Conservation (phyloP, 2,113 vertebrate genomes). For the Holacanthus passer region DNA sequence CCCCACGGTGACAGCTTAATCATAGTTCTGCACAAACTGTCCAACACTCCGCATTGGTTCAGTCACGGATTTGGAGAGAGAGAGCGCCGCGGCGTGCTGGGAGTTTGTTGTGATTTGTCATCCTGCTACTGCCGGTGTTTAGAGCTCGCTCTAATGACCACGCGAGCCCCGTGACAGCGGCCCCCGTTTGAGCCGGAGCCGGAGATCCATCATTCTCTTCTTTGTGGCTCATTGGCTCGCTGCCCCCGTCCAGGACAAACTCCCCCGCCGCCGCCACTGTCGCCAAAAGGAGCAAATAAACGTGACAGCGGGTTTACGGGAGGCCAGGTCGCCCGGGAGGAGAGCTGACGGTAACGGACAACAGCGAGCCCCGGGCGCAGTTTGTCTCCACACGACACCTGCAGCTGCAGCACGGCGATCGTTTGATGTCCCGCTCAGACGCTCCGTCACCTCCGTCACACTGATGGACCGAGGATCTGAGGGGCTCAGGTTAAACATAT, state of each 20-base stretch:
- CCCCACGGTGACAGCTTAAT: slow-evolving; percentile 67
- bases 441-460: slow-evolving; percentile 18
- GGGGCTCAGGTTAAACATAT: slow-evolving; percentile 22
- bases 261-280: slow-evolving; percentile 52
- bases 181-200: slow-evolving; percentile 67
- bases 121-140: slow-evolving; percentile 55
- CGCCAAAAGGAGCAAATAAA: slow-evolving; percentile 75
- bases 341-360: slow-evolving; percentile 70
- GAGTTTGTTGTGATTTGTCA: slow-evolving; percentile 72
- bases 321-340: slow-evolving; percentile 65
- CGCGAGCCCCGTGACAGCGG: slow-evolving; percentile 64
- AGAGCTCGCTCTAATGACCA: slow-evolving; percentile 71
- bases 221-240: slow-evolving; percentile 74
- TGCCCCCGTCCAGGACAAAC: slow-evolving; percentile 64
- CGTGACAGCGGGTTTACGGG: slow-evolving; percentile 71
- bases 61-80: slow-evolving; percentile 38
- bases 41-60: slow-evolving; percentile 39
- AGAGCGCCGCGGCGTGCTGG: slow-evolving; percentile 33
- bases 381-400: slow-evolving; percentile 73
- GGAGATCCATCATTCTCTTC: slow-evolving; percentile 81
- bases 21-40: slow-evolving; percentile 66
- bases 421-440: slow-evolving; percentile 17
- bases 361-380: slow-evolving; percentile 50
- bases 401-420: slow-evolving; percentile 16
- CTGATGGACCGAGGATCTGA: slow-evolving; percentile 25